Conservation (phyloP, 2,888 invertebrate genomes). For the Noctua fimbriata region DNA sequence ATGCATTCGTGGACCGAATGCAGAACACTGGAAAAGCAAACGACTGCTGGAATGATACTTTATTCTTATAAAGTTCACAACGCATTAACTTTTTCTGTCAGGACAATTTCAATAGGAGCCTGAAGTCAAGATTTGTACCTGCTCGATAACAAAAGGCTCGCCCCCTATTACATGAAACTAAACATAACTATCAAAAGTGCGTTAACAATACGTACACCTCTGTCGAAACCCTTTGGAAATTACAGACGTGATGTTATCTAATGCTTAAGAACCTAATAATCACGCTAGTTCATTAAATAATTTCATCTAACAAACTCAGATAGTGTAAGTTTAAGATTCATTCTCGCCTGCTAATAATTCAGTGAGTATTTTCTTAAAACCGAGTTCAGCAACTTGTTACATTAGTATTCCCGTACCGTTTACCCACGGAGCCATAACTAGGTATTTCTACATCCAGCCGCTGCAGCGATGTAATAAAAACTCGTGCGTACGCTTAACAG, state of each 20-base stretch:
- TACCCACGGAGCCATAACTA: conserved; percentile 49
- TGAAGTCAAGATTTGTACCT: too few species aligned
- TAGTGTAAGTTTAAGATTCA: conserved; percentile 38
- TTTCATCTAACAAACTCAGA: conserved; percentile 1
- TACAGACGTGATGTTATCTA: neutral
- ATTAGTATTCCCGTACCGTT: conserved; percentile 61
- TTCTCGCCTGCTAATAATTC: conserved; percentile 31
- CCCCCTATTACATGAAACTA: too few species aligned
- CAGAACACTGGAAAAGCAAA: neutral
- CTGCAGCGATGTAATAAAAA: conserved; percentile 58
- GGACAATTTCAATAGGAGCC: too few species aligned
- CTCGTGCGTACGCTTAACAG: conserved; percentile 54
- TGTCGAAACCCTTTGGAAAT: neutral
- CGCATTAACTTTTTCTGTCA: neutral
- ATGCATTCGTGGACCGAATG: neutral
- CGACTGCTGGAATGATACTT: neutral
- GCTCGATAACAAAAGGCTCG: too few species aligned
- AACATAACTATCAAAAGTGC: neutral
- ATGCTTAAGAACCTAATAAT: neutral
- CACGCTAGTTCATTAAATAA: neutral
- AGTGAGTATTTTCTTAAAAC: conserved; percentile 46
- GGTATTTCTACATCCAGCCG: conserved; percentile 51
- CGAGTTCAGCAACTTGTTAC: conserved; percentile 44
- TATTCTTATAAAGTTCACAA: neutral
- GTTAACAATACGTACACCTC: neutral